Base-by-base conservation (phyloP, 2,888 invertebrate genomes). In the Pseudolycoriella hygida region DNA sequence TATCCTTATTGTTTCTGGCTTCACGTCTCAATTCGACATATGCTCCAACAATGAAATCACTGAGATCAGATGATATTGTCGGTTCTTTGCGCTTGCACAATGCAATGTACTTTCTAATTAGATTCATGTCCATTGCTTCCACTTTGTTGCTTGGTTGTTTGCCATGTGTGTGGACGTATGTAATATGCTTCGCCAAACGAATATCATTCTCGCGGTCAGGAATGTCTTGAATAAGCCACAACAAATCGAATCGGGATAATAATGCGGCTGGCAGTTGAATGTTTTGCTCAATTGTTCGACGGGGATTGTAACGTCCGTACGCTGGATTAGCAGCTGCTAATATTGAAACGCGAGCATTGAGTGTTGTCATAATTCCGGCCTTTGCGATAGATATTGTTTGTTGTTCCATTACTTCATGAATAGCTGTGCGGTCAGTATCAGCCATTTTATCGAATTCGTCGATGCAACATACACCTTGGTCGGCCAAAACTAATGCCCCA, bases 401-500 rank as follows among this genome's bases (percentile, higher is more conserved):
- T 59, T 99, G 98, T 68, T 98, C 98, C 93, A 93, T 93, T 37
- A 94, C 94, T 70, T 96, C 94, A 63, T 96, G 94, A 54, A 96
- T 93, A 46, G 94, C 89, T 1, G 92, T 92, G 57, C 94, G 76
- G 67, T 98, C 97, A 38, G 68, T 66, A 52, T 98, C 97, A 42
- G 92, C 87, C 97, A 98, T 96, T 70, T 98, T 99, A 69, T 99
- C 98, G 64, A 99, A 99, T 70, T 99, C 98, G 63, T 99, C 98
- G 61, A 99, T 98, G 66, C 97, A 98, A 64, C 98, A 98, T 47
- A 94, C 85, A 44, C 96, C 96, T 60, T 89, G 85, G 67, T 97
- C 96, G 1, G 96, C 94, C 51, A 97, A 66, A 32, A 97, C 97
- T 30, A 99, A 67, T 11, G 98, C 94, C 6, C 98, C 98, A 34